Evolutionary conservation across 2,888 invertebrate species (phyloP), one percentile per base, ranked within the genome.

Genomic region (Ramazzottius varieornatus): DNA sequence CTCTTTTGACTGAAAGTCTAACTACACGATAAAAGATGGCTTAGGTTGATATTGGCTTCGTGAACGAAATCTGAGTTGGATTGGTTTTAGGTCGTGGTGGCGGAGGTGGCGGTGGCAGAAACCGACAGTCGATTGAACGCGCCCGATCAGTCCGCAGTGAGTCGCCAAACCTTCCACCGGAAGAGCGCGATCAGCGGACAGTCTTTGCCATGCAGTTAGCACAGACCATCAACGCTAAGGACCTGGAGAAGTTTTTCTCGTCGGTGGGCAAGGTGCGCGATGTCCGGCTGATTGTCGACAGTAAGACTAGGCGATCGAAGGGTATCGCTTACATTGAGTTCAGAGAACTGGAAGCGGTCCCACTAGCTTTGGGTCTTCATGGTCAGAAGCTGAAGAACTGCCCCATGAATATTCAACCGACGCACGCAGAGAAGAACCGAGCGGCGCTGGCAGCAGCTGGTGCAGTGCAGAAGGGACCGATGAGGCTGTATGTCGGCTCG

Each of bases 241-340:
- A 96, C 77, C 78, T 96, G 68, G 93, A 98, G 78, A 96, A 98
- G 77, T 99, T 99, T 77, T 98, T 98, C 77, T 92, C 92, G 33
- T 88, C 93, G 68, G 94, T 98, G 67, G 98, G 98, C 63, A 93
- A 93, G 82, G 82, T 82, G 16, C 83, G 92, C 71, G 98, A 99
- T 80, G 98, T 99, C 32, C 82, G 96, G 72, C 84, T 99, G 71
- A 99, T 99, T 67, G 93, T 93, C 66, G 98, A 98, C 78, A 96
- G 94, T 78, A 94, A 96, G 78, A 99, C 98, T 0, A 83, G 96
- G 73, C 81, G 96, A 70, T 96, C 96, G 73, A 99, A 99, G 78
- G 98, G 98, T 63, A 96, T 99, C 72, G 90, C 96, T n/a, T 99
- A 99, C 74, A 91, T 99, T 67, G 98, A 99, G 78, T 99, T 98